These are phyloP conservation scores for Neosalanx taihuensis DNA, from an alignment of 2,797 vertebrate genomes.

Conservation along the genomic window DNA sequence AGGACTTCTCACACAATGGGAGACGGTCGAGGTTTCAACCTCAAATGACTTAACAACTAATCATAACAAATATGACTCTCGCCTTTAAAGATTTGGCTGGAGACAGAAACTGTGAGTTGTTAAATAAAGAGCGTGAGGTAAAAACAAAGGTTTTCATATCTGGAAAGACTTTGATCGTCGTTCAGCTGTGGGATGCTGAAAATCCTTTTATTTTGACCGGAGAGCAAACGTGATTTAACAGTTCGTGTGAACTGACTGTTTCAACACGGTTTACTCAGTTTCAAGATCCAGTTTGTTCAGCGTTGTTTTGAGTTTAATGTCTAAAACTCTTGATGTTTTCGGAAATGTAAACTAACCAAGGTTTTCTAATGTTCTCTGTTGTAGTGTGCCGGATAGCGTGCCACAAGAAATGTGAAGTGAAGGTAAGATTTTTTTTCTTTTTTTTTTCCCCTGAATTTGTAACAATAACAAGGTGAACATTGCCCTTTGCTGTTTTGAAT, in stretches of 20 bases:
- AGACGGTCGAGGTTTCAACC: slow-evolving; percentile 35
- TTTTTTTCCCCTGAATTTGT: neutral
- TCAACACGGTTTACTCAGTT: slow-evolving; percentile 33
- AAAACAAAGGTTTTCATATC: slow-evolving; percentile 60
- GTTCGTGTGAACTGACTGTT: slow-evolving; percentile 26
- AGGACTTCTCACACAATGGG: slow-evolving; percentile 28
- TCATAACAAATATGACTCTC: slow-evolving; percentile 56
- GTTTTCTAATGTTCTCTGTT: slow-evolving; percentile 30
- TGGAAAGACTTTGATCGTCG: slow-evolving; percentile 51
- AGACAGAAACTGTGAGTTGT: slow-evolving; percentile 58
- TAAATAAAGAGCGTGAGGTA: slow-evolving; percentile 55
- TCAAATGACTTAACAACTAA: slow-evolving; percentile 47
- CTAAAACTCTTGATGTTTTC: slow-evolving; percentile 20
- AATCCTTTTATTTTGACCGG: slow-evolving; percentile 53
- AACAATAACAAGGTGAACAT: too few relatives aligned
- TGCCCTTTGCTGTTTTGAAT: too few relatives aligned
- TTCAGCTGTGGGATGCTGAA: slow-evolving; percentile 46
- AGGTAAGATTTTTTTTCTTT: slow-evolving; percentile 76
- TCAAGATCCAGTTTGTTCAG: slow-evolving; percentile 29
- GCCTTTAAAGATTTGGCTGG: slow-evolving; percentile 54
- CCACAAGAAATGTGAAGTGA: slow-evolving; percentile 92
- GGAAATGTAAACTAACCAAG: slow-evolving; percentile 30
- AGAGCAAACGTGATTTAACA: slow-evolving; percentile 51
- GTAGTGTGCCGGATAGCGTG: slow-evolving; percentile 86
- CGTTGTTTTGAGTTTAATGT: slow-evolving; percentile 24